Percentiles rank a stretch among this genome's conserved stretches.
phyloP scores from a whole-genome alignment of 2,797 vertebrate genomes.

The Anabas testudineus region DNA sequence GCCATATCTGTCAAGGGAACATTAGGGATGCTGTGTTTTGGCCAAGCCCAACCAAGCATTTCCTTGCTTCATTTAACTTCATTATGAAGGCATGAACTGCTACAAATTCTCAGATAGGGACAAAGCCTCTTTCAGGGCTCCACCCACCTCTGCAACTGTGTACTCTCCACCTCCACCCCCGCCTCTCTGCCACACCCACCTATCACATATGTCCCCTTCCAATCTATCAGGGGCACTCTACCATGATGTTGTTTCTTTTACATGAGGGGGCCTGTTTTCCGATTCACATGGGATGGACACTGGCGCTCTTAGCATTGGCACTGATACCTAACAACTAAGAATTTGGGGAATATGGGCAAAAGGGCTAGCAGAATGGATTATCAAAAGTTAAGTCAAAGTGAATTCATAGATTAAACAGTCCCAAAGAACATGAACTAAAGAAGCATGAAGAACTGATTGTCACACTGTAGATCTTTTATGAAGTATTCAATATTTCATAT shows the following conservation, averaged over 20 bases:
- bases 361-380: too few relatives aligned
- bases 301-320: background rate
- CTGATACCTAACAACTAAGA: too few relatives aligned
- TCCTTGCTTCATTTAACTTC: conserved; percentile 87
- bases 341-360: too few relatives aligned
- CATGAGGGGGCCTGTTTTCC: conserved; percentile 40
- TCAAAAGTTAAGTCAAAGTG: too few relatives aligned
- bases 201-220: conserved; percentile 56
- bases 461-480: too few relatives aligned
- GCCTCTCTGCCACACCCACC: conserved; percentile 65
- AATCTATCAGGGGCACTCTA: conserved; percentile 80
- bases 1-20: conserved; percentile 64
- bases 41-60: conserved; percentile 76
- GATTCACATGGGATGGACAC: conserved; percentile 24
- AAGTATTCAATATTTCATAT: too few relatives aligned
- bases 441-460: too few relatives aligned
- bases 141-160: conserved; percentile 52
- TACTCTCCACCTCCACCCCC: conserved; percentile 43
- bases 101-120: conserved; percentile 88
- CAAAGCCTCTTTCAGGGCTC: conserved; percentile 73
- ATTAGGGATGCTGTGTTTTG: conserved; percentile 74
- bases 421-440: too few relatives aligned
- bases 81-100: conserved; percentile 87
- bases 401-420: too few relatives aligned
- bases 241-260: conserved; percentile 77